A percentile compares a stretch with the other conserved stretches of the same genome.
Evolutionary conservation across 1,140 invertebrate species (phyloP).

Genomic region (Penaeus japonicus): DNA sequence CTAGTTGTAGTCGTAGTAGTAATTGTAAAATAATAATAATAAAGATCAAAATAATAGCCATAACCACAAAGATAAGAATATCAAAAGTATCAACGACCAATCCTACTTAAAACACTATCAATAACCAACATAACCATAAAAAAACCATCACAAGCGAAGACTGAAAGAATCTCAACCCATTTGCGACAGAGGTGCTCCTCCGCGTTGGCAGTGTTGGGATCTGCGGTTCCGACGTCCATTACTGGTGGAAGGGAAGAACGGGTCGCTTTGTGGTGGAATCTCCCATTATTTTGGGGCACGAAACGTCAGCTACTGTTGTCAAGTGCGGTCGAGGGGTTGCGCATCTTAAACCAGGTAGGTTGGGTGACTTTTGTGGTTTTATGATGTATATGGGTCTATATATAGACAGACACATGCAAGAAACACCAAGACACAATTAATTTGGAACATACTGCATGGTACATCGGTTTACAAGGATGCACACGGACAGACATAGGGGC

Average conservation of each 20-base stretch:
- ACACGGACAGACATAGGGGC: not conserved
- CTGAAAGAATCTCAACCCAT: not conserved
- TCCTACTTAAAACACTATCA: too few relatives aligned
- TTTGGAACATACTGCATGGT: too few relatives aligned
- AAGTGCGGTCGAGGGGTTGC: conserved; percentile 78
- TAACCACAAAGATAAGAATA: too few relatives aligned
- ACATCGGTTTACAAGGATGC: not conserved
- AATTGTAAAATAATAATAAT: too few relatives aligned
- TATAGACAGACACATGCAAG: not conserved
- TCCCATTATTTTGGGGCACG: conserved; percentile 91
- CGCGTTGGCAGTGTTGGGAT: conserved; percentile 92
- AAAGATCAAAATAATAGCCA: too few relatives aligned
- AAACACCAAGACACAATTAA: too few relatives aligned
- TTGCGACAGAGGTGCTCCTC: conserved; percentile 80
- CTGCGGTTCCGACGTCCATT: conserved; percentile 96
- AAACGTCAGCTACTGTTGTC: conserved; percentile 79
- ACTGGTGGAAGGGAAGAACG: conserved; percentile 82
- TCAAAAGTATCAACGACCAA: too few relatives aligned
- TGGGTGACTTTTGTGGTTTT: not conserved
- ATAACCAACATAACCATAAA: conserved; percentile 63
- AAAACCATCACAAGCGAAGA: not conserved
- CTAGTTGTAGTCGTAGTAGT: too few relatives aligned
- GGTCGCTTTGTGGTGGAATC: conserved; percentile 81
- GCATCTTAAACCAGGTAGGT: conserved; percentile 72
- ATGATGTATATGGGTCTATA: not conserved